Conservation (phyloP, 1,140 invertebrate genomes). For the Drosophila ohnishii region DNA sequence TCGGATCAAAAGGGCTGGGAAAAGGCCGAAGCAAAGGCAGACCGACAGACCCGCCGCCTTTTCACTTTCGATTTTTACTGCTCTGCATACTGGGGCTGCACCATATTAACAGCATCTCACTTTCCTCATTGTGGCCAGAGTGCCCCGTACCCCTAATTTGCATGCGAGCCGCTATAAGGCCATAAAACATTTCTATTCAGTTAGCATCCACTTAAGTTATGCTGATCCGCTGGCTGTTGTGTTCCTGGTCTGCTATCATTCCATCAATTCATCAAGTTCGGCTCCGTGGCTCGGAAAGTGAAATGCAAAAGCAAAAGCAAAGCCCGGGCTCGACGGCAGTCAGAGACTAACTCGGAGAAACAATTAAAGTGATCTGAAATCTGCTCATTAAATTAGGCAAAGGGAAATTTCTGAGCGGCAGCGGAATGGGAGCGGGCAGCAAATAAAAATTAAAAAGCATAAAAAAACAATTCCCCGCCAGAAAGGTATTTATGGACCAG, state of each 20-base stretch:
- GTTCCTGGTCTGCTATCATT: constrained; percentile 49
- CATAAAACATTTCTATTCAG: constrained; percentile 76
- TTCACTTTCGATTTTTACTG: constrained; percentile 72
- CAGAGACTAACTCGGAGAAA: constrained; percentile 31
- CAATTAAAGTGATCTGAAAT: constrained; percentile 77
- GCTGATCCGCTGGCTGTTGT: constrained; percentile 42
- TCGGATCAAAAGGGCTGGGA: constrained; percentile 22
- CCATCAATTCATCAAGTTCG: constrained; percentile 68
- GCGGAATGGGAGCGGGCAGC: constrained; percentile 45
- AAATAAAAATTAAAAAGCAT: constrained; percentile 77
- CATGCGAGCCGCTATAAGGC: constrained; percentile 72
- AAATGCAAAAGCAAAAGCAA: constrained; percentile 44
- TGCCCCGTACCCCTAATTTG: constrained; percentile 52
- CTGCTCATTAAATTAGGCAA: constrained; percentile 74
- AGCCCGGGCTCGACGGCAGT: not conserved
- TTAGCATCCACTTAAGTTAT: constrained; percentile 64
- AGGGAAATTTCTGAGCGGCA: constrained; percentile 65
- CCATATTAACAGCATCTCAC: constrained; percentile 72
- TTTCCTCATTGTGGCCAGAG: constrained; percentile 56
- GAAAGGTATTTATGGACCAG: constrained; percentile 41
- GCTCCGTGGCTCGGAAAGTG: constrained; percentile 67
- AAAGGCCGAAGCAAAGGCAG: constrained; percentile 3
- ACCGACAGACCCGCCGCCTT: constrained; percentile 22
- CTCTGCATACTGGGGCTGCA: constrained; percentile 52
- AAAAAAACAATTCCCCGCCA: constrained; percentile 25